Evolutionary conservation across 2,113 vertebrate genomes (phyloP).

Genomic region (Paradisaea rubra): DNA sequence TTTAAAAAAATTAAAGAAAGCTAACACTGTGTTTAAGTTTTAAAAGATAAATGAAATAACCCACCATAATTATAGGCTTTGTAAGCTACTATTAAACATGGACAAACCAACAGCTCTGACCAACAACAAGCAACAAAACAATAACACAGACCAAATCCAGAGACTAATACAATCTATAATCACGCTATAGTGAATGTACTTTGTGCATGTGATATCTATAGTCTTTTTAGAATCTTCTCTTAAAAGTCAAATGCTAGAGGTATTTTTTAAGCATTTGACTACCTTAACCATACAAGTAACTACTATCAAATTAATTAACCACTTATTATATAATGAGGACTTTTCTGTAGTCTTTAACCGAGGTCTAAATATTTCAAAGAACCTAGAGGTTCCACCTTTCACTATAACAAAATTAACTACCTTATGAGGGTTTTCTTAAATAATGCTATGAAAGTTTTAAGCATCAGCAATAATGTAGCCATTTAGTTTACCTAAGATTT

Average conservation of each 20-base stretch:
- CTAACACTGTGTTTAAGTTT: neutral
- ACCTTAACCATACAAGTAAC: neutral
- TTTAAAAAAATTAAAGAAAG: neutral
- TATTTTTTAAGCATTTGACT: neutral
- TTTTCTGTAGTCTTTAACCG: neutral
- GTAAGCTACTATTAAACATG: neutral
- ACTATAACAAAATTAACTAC: neutral
- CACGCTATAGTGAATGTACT: neutral
- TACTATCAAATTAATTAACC: neutral
- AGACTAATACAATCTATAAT: neutral
- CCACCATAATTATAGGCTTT: neutral
- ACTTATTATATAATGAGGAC: neutral
- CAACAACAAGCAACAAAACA: neutral
- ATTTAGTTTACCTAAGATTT: neutral
- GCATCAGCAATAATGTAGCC: neutral
- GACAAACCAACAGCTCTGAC: neutral
- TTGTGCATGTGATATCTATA: neutral
- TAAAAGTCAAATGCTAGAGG: neutral
- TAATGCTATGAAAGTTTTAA: neutral
- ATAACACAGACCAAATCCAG: neutral
- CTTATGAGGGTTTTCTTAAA: neutral
- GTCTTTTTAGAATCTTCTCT: neutral
- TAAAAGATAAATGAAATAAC: neutral
- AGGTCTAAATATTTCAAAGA: neutral
- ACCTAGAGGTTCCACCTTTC: neutral